Conservation (phyloP, 92 coral and sea anemone genomes). For the Desmophyllum pertusum region DNA sequence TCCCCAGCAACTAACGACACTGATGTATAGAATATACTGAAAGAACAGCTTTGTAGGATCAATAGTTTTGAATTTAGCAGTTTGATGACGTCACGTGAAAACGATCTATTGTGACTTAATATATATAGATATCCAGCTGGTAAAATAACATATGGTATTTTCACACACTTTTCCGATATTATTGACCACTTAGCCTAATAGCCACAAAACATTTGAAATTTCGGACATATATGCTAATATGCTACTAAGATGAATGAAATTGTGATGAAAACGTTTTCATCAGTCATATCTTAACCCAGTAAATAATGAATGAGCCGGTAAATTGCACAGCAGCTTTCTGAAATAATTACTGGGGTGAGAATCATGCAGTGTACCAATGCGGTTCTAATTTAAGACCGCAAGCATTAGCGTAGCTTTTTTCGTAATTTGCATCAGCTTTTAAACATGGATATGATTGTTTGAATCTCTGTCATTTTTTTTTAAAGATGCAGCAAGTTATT, state of each 20-base stretch:
- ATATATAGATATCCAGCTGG: conserved; percentile 6
- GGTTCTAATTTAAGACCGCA: not conserved
- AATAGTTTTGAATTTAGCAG: no score
- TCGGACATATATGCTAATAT: not conserved
- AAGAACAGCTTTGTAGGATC: no score
- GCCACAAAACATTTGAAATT: not conserved
- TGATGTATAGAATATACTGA: no score
- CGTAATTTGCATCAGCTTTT: not conserved
- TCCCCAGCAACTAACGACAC: no score
- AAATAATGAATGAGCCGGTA: not conserved
- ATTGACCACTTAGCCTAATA: not conserved
- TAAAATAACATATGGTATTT: not conserved
- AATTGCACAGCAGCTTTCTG: not conserved
- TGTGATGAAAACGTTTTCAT: not conserved
- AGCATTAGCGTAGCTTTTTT: not conserved
- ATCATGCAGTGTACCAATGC: not conserved
- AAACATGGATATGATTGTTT: not conserved
- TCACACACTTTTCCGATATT: not conserved
- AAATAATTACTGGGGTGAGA: not conserved
- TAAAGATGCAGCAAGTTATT: conserved; percentile 16
- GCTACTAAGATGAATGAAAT: not conserved
- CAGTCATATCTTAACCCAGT: not conserved
- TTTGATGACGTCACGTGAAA: no score
- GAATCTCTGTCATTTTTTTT: not conserved
- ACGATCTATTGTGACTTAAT: not conserved